phyloP scores from a whole-genome alignment of 2,113 vertebrate species.

The Podarcis raffonei region DNA sequence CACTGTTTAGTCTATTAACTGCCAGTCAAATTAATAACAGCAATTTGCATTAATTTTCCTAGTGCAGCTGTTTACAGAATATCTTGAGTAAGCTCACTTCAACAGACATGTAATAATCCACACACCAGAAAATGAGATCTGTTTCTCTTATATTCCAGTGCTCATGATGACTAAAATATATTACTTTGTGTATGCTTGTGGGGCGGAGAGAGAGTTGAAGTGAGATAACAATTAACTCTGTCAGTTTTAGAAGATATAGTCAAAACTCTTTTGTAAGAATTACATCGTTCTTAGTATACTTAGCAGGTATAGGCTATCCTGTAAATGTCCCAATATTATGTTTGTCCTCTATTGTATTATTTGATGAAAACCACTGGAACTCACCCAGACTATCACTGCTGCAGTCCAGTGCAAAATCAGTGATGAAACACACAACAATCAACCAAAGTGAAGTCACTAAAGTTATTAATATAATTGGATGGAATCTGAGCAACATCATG shows the following conservation, averaged over 20 bases:
- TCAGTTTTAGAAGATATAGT: constrained; percentile 59
- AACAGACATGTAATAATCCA: constrained; percentile 73
- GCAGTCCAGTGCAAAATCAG: background rate
- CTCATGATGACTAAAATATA: constrained; percentile 45
- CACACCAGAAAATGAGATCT: constrained; percentile 70
- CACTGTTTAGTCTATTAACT: constrained; percentile 83
- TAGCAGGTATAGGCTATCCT: background rate
- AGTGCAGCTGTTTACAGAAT: constrained; percentile 85
- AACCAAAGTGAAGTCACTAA: background rate
- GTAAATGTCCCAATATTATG: background rate
- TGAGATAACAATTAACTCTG: constrained; percentile 56
- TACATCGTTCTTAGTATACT: background rate
- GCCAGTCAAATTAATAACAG: constrained; percentile 86
- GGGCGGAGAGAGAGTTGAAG: constrained; percentile 60
- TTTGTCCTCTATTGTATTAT: background rate
- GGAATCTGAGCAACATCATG: background rate
- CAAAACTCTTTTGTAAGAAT: background rate
- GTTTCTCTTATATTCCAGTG: constrained; percentile 63
- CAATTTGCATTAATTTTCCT: constrained; percentile 83
- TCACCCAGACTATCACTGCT: background rate
- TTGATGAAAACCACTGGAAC: background rate
- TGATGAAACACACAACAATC: background rate
- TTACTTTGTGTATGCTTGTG: background rate
- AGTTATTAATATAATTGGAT: background rate
- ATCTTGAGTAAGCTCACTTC: constrained; percentile 73